These are phyloP conservation scores for Tribolium castaneum DNA, from an alignment of 1,140 invertebrate species.

Conservation along the genomic window DNA sequence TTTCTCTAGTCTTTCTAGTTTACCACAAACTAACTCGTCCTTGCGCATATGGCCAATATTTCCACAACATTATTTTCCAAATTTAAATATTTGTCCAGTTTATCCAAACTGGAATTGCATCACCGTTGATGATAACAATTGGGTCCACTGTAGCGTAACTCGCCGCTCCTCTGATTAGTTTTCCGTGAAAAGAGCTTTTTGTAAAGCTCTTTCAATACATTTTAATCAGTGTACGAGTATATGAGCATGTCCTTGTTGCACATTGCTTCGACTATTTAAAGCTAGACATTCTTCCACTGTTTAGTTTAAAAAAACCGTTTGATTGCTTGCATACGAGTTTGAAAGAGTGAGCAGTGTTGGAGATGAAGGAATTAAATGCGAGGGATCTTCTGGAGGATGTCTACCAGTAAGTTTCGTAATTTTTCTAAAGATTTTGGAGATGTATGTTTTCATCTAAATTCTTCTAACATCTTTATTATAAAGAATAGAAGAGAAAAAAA, in stretches of 20 bases:
- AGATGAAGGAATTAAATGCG: conserved; percentile 8
- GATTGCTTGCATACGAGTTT: background rate
- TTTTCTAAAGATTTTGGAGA: background rate
- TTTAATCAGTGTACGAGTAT: background rate
- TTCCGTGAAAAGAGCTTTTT: background rate
- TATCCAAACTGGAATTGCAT: background rate
- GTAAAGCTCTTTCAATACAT: background rate
- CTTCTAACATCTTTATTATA: too few species aligned
- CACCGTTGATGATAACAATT: background rate
- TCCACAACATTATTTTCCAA: background rate
- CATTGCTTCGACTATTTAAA: conserved; percentile 8
- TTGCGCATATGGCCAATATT: background rate
- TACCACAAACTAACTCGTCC: background rate
- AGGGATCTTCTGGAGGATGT: background rate
- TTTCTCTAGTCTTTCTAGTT: too few species aligned
- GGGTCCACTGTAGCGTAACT: background rate
- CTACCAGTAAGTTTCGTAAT: background rate
- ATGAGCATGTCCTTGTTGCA: background rate
- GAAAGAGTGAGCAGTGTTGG: background rate
- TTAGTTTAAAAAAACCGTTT: background rate
- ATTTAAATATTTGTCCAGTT: background rate
- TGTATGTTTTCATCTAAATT: too few species aligned
- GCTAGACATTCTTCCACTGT: background rate
- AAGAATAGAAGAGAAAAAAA: too few species aligned
- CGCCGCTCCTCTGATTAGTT: conserved; percentile 1